These are phyloP conservation scores for Porites cylindrica DNA, from an alignment of 92 coral and sea anemone species.

Conservation along the genomic window DNA sequence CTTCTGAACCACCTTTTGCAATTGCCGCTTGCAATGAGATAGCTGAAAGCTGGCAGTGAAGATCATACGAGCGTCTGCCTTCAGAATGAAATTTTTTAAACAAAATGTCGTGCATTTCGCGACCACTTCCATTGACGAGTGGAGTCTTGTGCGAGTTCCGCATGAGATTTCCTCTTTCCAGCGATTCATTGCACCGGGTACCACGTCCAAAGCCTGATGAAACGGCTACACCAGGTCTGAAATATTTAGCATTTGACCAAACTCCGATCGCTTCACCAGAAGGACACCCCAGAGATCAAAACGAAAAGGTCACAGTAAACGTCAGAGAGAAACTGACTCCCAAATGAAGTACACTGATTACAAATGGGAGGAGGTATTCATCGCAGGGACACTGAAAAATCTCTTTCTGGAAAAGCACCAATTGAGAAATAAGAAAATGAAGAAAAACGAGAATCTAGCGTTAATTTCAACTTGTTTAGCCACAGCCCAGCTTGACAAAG, in stretches of 20 bases:
- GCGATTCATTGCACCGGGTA: slow-evolving; percentile 52
- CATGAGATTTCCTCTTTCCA: slow-evolving; percentile 41
- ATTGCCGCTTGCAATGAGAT: slow-evolving; percentile 35
- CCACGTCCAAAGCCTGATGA: slow-evolving; percentile 62
- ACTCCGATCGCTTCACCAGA: slow-evolving; percentile 44
- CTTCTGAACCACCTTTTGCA: slow-evolving; percentile 31
- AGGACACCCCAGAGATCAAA: slow-evolving; percentile 49
- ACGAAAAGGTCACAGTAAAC: slow-evolving; percentile 46
- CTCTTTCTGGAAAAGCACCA: not conserved
- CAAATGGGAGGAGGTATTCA: slow-evolving; percentile 49
- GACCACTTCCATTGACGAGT: slow-evolving; percentile 57
- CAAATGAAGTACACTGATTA: slow-evolving; percentile 50
- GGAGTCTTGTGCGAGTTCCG: no score
- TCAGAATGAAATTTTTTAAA: slow-evolving; percentile 36
- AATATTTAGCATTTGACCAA: slow-evolving; percentile 46
- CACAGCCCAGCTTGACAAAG: no score
- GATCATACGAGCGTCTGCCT: slow-evolving; percentile 65
- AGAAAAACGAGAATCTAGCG: not conserved
- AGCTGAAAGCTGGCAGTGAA: slow-evolving; percentile 39
- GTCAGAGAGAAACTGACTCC: slow-evolving; percentile 51
- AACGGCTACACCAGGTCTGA: slow-evolving; percentile 49
- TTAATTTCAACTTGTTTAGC: no score
- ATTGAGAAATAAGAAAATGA: not conserved
- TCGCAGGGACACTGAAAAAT: slow-evolving; percentile 47
- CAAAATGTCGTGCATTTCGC: slow-evolving; percentile 51